Conservation (phyloP, 2,797 vertebrate species). For the Nyctibius grandis region DNA sequence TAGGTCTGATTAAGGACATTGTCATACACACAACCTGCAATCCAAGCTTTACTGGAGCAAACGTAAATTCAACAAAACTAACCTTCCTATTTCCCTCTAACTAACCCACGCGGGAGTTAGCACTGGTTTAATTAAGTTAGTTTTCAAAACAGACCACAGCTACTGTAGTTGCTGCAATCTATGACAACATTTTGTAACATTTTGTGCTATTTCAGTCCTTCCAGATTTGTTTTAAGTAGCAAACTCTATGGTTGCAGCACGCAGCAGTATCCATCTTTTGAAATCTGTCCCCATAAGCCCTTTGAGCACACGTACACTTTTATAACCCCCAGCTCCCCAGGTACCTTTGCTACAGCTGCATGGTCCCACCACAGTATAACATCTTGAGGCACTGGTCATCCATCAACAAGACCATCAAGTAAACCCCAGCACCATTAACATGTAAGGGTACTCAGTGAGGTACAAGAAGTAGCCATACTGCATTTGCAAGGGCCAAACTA, state of each 20-base stretch:
- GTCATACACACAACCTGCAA: not conserved
- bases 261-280: not conserved
- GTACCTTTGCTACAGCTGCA: not conserved
- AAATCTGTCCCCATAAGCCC: not conserved
- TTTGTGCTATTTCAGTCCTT: not conserved
- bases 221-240: not conserved
- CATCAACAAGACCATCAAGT: not conserved
- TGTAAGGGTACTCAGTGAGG: fast-evolving
- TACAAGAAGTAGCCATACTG: not conserved
- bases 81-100: not conserved
- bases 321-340: not conserved
- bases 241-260: not conserved
- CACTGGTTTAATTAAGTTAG: not conserved
- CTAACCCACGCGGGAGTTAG: not conserved
- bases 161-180: not conserved
- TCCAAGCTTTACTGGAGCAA: not conserved
- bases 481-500: not conserved
- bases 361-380: not conserved
- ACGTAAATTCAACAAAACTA: not conserved
- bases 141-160: not conserved
- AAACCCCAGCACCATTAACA: not conserved
- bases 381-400: fast-evolving
- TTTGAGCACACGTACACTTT: not conserved
- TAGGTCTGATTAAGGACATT: not conserved
- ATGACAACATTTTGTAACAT: not conserved